These are phyloP conservation scores for Agrochola circellaris DNA, from an alignment of 2,888 invertebrate species.

Conservation along the genomic window DNA sequence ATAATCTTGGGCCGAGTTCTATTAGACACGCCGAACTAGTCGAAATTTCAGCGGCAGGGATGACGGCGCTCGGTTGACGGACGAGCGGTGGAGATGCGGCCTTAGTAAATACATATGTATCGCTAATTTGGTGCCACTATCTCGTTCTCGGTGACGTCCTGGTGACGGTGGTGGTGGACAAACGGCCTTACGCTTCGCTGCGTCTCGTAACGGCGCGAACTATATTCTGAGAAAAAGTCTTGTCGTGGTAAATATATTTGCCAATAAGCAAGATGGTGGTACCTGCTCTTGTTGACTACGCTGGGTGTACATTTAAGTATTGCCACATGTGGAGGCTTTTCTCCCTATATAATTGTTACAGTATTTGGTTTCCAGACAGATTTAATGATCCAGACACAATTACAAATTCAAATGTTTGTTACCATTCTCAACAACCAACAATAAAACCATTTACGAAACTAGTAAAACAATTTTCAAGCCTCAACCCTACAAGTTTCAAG, in stretches of 20 bases:
- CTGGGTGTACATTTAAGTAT: background rate
- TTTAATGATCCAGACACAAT: constrained; percentile 1
- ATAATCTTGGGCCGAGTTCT: too few relatives aligned
- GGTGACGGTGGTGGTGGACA: too few relatives aligned
- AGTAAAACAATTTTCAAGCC: constrained; percentile 33
- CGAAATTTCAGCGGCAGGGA: too few relatives aligned
- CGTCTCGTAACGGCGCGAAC: background rate
- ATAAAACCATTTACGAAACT: constrained; percentile 20
- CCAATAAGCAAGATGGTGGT: background rate
- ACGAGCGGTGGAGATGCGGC: too few relatives aligned
- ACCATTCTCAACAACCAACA: constrained; percentile 10
- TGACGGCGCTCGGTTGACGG: too few relatives aligned
- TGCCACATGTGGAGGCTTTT: background rate
- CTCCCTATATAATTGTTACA: background rate
- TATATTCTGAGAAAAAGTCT: background rate
- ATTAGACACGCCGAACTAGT: too few relatives aligned
- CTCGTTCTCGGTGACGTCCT: too few relatives aligned
- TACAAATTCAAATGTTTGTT: constrained; percentile 17
- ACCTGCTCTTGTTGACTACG: background rate
- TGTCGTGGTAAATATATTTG: background rate
- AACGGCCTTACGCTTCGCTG: too few relatives aligned
- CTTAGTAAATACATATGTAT: too few relatives aligned
- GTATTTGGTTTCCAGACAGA: background rate
- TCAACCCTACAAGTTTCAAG: constrained; percentile 8
- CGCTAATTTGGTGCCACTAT: too few relatives aligned